Conservation (phyloP, 2,888 invertebrate genomes). For the Chouioia cunea region DNA sequence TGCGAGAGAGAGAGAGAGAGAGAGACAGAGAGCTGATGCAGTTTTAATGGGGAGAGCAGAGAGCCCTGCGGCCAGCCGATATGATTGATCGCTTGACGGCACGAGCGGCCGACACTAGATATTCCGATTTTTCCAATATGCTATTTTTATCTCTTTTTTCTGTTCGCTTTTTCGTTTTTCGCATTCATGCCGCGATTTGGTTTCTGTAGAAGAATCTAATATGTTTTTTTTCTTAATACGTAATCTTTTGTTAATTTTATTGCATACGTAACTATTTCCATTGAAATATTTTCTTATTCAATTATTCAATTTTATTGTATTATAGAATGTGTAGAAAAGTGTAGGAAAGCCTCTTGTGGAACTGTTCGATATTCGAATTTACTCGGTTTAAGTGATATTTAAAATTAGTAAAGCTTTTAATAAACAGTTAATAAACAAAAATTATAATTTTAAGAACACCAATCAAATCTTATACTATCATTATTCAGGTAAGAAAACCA, state of each 20-base stretch:
- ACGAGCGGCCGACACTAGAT: constrained; percentile 32
- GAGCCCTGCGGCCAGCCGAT: constrained; percentile 58
- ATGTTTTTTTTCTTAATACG: too few relatives aligned
- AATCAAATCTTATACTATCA: too few relatives aligned
- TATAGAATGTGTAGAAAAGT: too few relatives aligned
- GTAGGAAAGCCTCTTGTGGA: too few relatives aligned
- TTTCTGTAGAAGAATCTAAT: neutral
- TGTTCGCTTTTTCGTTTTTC: constrained; percentile 9
- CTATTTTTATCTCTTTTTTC: constrained; percentile 16
- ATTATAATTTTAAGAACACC: neutral
- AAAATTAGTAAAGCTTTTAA: too few relatives aligned
- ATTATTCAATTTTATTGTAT: too few relatives aligned
- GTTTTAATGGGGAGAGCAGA: constrained; percentile 65
- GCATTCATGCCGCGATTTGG: constrained; percentile 1
- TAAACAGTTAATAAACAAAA: neutral
- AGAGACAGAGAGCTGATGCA: constrained; percentile 59
- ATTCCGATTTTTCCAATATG: constrained; percentile 49
- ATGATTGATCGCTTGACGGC: constrained; percentile 63
- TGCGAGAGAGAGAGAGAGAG: constrained; percentile 31
- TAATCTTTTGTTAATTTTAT: too few relatives aligned
- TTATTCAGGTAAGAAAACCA: too few relatives aligned
- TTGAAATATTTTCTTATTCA: too few relatives aligned
- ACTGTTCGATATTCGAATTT: too few relatives aligned
- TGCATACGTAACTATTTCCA: too few relatives aligned
- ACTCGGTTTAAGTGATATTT: too few relatives aligned